Percentiles rank a stretch among this genome's conserved stretches.
Evolutionary conservation across 1,140 invertebrate species (phyloP).

Genomic region (Caenorhabditis brenneri): DNA sequence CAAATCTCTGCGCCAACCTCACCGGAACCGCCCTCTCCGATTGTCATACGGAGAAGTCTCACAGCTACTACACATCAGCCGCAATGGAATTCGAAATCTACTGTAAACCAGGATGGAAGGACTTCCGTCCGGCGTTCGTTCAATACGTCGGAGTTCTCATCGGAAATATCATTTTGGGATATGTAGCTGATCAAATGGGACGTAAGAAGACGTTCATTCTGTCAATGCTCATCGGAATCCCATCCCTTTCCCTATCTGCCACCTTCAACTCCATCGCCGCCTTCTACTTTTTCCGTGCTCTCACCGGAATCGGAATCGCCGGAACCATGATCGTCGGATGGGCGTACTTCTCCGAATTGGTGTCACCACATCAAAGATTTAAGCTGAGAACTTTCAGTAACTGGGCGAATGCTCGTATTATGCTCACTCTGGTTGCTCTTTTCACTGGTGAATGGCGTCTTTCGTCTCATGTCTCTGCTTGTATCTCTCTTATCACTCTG

Average conservation of each 20-base stretch:
- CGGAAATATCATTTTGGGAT: constrained; percentile 49
- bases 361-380: constrained; percentile 47
- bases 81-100: constrained; percentile 50
- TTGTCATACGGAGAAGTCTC: constrained; percentile 35
- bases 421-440: constrained; percentile 46
- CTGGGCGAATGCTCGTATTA: constrained; percentile 50
- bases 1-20: constrained; percentile 35
- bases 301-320: constrained; percentile 51
- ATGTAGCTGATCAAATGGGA: constrained; percentile 49
- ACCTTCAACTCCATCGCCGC: constrained; percentile 43
- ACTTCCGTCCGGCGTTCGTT: constrained; percentile 49
- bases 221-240: constrained; percentile 48
- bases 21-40: constrained; percentile 20
- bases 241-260: constrained; percentile 25
- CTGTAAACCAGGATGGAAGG: constrained; percentile 38
- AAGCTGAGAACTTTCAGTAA: constrained; percentile 51
- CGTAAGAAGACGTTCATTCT: constrained; percentile 48
- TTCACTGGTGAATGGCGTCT: constrained; percentile 53
- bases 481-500: constrained; percentile 43
- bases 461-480: constrained; percentile 45
- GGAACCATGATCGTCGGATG: constrained; percentile 54
- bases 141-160: constrained; percentile 49
- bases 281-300: constrained; percentile 43
- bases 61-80: constrained; percentile 42
- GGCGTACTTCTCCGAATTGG: constrained; percentile 50